These are phyloP conservation scores for Terrapene triunguis DNA, from an alignment of 2,113 vertebrate genomes.

Conservation along the genomic window DNA sequence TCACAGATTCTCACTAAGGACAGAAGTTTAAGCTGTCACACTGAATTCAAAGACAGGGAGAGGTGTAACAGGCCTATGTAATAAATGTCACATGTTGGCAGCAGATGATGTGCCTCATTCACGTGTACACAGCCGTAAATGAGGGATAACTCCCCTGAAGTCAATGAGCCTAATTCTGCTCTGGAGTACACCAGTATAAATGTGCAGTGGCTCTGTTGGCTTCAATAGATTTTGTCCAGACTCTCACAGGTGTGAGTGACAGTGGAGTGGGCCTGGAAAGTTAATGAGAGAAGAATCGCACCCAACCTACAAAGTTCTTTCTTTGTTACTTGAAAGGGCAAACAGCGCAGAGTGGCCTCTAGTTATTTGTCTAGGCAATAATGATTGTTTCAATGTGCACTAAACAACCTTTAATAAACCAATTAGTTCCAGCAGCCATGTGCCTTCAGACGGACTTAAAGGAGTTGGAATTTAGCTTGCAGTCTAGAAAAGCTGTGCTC, in stretches of 20 bases:
- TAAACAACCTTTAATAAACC: background rate
- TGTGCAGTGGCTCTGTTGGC: background rate
- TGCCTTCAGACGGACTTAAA: background rate
- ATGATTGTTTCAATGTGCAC: background rate
- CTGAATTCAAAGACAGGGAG: background rate
- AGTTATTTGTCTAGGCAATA: too few relatives aligned
- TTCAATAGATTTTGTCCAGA: background rate
- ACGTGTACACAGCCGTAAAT: background rate
- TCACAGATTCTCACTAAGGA: background rate
- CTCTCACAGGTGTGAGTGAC: background rate
- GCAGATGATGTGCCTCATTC: background rate
- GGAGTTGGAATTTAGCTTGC: too few relatives aligned
- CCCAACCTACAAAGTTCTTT: background rate
- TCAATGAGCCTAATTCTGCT: background rate
- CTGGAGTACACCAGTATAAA: background rate
- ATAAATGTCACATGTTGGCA: background rate
- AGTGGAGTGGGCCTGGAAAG: background rate
- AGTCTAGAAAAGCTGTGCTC: too few relatives aligned
- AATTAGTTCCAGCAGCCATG: background rate
- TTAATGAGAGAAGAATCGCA: background rate
- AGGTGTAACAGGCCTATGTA: background rate
- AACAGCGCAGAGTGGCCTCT: background rate
- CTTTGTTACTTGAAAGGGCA: background rate
- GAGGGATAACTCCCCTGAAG: background rate
- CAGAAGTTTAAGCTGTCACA: background rate